Base-by-base conservation (phyloP, 1,140 invertebrate species). In the Pemphigus obesinymphae region DNA sequence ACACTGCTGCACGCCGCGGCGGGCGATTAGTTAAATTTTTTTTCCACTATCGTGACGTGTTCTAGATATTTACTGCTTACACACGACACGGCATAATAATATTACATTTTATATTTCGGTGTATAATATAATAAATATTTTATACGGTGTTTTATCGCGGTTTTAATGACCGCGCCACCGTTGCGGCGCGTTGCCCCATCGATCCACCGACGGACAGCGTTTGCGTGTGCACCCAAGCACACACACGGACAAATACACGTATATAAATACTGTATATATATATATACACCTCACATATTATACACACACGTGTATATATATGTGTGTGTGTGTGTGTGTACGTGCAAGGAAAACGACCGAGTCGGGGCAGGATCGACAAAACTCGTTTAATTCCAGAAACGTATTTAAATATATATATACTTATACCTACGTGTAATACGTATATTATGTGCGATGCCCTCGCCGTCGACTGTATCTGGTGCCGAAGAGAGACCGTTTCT, bases 361-460 rank as follows among this genome's bases (percentile, higher is more conserved):
- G 68, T 72, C 37, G 37, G 61, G 8, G 31, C 53, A 37, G 29
- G 50, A 76, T 55, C 50, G 50, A 50, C 73, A 75, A 48, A 73
- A 73, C 70, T 73, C 70, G 70, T 73, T 73, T 73, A 31, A 73
- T 73, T 73, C 70, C 70, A 26, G 26, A 26, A 73, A 73, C 70
- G 70, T 48, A 73, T 73, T 73, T 70, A 70, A 70, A 70, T 45
- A 70, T 68, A 70, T 45, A 45, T 45, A 11, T 31, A 23, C 5
- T 6, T 68, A 23, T n/a, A 20, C 23, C 2, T 15, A 8, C 6
- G n/a, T 70, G 5, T 43, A 23, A 26, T 45, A 17, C 45, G 26
- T 70, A 70, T 43, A 26, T 26, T n/a, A n/a, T n/a, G n/a, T n/a
- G n/a, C n/a, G 23, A 29, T 26, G 23, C 23, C 40, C 40, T 20